These are phyloP conservation scores for Philonicus albiceps DNA, from an alignment of 2,888 invertebrate genomes.

Conservation along the genomic window DNA sequence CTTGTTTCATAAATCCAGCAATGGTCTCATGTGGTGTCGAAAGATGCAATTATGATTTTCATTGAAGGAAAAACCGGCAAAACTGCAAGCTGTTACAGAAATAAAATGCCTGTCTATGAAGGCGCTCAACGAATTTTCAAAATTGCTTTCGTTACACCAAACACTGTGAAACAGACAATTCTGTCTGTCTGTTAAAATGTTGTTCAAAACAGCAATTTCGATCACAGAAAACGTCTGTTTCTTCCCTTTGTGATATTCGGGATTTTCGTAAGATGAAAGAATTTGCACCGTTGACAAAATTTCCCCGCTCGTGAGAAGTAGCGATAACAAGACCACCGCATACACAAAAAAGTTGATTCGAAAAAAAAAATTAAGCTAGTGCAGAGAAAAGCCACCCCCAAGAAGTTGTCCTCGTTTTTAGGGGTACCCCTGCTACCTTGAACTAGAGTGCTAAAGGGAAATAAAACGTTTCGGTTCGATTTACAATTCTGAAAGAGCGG, in stretches of 20 bases:
- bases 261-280: neutral
- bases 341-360: neutral
- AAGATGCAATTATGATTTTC: neutral
- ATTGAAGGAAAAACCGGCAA: neutral
- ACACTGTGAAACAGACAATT: neutral
- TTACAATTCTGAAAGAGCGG: conserved; percentile 6
- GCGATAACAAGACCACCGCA: neutral
- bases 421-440: neutral
- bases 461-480: conserved; percentile 5
- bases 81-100: neutral
- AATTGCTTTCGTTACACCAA: neutral
- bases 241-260: neutral
- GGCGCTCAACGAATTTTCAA: neutral
- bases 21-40: neutral
- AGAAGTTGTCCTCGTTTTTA: no score
- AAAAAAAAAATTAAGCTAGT: neutral
- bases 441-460: neutral
- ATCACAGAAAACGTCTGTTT: neutral
- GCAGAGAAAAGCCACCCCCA: neutral
- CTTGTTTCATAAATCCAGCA: no score
- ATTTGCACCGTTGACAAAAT: neutral
- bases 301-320: neutral
- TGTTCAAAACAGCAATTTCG: neutral
- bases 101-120: neutral
- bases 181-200: neutral